phyloP scores from a whole-genome alignment of 2,113 vertebrate genomes.

The Tiliqua scincoides region DNA sequence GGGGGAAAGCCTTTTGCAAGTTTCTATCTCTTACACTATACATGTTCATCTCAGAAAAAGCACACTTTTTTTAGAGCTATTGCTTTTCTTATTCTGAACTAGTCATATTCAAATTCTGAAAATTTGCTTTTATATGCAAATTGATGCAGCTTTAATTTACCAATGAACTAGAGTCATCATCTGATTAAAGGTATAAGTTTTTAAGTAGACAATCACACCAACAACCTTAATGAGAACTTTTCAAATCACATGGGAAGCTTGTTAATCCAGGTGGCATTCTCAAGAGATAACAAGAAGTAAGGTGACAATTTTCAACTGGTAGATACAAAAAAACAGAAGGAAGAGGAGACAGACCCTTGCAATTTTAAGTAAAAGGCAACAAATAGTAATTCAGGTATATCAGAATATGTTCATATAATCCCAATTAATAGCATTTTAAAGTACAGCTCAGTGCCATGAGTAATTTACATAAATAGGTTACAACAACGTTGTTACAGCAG shows the following conservation, averaged over 20 bases:
- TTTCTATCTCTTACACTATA: no score
- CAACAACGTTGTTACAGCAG: slow-evolving; percentile 59
- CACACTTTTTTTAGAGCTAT: not conserved
- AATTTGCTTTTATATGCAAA: not conserved
- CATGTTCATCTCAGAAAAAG: no score
- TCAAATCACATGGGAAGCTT: not conserved
- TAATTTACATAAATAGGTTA: slow-evolving; percentile 59
- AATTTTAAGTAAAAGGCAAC: not conserved
- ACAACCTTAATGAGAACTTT: not conserved
- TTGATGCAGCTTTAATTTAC: no score
- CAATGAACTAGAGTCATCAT: no score
- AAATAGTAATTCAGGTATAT: not conserved
- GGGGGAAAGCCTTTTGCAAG: not conserved
- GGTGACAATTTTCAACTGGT: not conserved
- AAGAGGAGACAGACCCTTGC: not conserved
- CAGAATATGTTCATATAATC: not conserved
- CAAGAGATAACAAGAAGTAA: not conserved
- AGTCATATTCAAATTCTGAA: not conserved
- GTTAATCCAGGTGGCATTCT: not conserved
- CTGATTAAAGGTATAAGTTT: not conserved
- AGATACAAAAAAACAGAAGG: not conserved
- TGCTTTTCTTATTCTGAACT: not conserved
- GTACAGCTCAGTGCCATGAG: slow-evolving; percentile 47
- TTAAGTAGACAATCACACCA: not conserved
- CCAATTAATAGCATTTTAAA: slow-evolving; percentile 26